Evolutionary conservation across 2,113 vertebrate species (phyloP), one percentile per base, ranked within the genome.

Genomic region (Tautogolabrus adspersus): DNA sequence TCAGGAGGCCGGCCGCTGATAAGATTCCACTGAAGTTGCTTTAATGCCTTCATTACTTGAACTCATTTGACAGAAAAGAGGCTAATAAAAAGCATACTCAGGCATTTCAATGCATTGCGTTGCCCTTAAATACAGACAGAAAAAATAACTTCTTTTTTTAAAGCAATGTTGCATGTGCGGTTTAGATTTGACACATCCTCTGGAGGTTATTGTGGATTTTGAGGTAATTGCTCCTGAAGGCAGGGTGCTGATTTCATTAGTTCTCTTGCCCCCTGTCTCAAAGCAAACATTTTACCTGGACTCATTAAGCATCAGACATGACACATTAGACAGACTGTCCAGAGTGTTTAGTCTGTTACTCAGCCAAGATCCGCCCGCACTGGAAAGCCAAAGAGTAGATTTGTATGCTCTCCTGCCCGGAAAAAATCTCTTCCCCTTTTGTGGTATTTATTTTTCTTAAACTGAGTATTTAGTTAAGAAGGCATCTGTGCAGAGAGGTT

Each of bases 281-380:
- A 57, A 76, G 76, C 64, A 87, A 84, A 82, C 83, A 73, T 54
- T 84, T 85, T 74, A 84, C 69, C 77, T 84, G 81, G 23, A 83
- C 72, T 87, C 79, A 77, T 85, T 75, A 83, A 59, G 69, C 58
- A 73, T 82, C 81, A 78, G 75, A 78, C 67, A 77, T 64, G 66
- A 87, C 83, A 82, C 80, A 65, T 83, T 64, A 79, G 75, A 83
- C 57, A 67, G 26, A 56, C 55, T 40, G 22, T 37, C 64, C 75
- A 56, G 66, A 62, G 56, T 11, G 15, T 55, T 78, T 71, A 65
- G n/a, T n/a, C 44, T 65, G 47, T 67, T 70, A 55, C 57, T 59
- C 15, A 11, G 66, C 79, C 81, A 79, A 54, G 61, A 49, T 83
- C 57, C 79, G 71, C 26, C 75, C 80, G 87, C 34, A 18, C 42